Evolutionary conservation across 1,140 invertebrate genomes (phyloP).

Genomic region (Conopomorpha cramerella): DNA sequence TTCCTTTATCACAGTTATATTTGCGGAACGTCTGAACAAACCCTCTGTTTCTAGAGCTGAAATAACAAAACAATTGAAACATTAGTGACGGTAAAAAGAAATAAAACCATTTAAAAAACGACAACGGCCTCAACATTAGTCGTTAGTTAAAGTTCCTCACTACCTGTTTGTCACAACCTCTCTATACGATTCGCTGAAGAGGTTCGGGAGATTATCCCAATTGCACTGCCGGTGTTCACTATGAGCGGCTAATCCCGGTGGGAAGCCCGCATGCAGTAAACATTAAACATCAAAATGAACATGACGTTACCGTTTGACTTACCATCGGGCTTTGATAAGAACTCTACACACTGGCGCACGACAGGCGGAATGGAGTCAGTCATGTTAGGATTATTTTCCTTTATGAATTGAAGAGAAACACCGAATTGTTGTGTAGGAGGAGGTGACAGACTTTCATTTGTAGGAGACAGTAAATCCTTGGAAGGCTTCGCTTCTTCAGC

Average conservation of each 20-base stretch:
- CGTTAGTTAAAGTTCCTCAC: too few species aligned
- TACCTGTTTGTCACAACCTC: too few species aligned
- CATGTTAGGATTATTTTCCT: conserved; percentile 77
- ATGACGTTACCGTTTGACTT: too few species aligned
- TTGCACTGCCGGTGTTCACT: too few species aligned
- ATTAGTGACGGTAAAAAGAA: conserved; percentile 1
- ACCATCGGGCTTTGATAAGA: conserved; percentile 86
- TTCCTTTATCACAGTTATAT: conserved; percentile 80
- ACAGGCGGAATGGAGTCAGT: conserved; percentile 82
- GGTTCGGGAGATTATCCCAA: too few species aligned
- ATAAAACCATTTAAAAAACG: too few species aligned
- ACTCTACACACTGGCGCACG: conserved; percentile 86
- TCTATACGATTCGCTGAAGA: too few species aligned
- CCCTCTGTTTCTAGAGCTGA: conserved; percentile 93
- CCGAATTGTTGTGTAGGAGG: conserved; percentile 90
- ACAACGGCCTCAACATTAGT: too few species aligned
- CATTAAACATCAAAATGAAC: too few species aligned
- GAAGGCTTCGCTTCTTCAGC: conserved; percentile 7
- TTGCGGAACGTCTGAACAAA: conserved; percentile 91
- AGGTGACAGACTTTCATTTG: conserved; percentile 27
- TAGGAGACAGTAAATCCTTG: conserved; percentile 10
- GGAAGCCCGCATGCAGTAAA: too few species aligned
- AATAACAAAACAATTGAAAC: conserved; percentile 14
- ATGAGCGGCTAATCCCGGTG: too few species aligned
- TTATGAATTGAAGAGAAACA: conserved; percentile 88